Evolutionary conservation across 1,140 invertebrate genomes (phyloP).

Genomic region (Heliconius hermathena): DNA sequence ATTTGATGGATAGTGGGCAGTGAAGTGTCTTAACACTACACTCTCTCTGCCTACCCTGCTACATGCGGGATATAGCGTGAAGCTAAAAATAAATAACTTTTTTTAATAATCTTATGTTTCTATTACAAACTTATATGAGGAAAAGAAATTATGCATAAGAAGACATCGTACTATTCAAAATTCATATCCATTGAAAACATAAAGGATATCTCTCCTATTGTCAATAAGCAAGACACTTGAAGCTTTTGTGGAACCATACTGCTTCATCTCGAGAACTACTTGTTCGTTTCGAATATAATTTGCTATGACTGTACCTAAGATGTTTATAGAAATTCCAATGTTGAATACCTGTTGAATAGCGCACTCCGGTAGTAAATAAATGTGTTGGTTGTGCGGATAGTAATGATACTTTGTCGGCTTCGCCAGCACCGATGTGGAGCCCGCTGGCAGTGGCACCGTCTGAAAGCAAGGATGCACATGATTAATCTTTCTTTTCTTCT

Average conservation of each 20-base stretch:
- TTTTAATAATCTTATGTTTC: no score
- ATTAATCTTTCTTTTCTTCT: constrained; percentile 34
- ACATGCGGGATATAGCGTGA: no score
- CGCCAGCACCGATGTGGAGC: constrained; percentile 85
- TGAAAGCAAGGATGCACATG: constrained; percentile 80
- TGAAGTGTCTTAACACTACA: no score
- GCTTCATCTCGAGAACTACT: neutral
- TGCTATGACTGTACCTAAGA: constrained; percentile 12
- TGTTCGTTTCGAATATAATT: constrained; percentile 18
- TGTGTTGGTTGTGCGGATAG: constrained; percentile 96
- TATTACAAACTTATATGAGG: no score
- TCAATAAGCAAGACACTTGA: neutral
- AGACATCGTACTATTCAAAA: neutral
- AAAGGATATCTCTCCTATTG: constrained; percentile 1
- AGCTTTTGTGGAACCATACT: neutral
- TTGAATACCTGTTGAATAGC: constrained; percentile 91
- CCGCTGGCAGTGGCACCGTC: constrained; percentile 88
- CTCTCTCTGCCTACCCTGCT: no score
- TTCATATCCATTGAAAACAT: neutral
- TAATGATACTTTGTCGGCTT: constrained; percentile 96
- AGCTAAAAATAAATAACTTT: no score
- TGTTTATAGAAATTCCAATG: constrained; percentile 39
- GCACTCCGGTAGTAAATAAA: constrained; percentile 94
- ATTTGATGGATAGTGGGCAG: no score
- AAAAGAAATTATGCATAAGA: neutral